phyloP scores from a whole-genome alignment of 2,797 vertebrate genomes.

The Steatocranus sp. region DNA sequence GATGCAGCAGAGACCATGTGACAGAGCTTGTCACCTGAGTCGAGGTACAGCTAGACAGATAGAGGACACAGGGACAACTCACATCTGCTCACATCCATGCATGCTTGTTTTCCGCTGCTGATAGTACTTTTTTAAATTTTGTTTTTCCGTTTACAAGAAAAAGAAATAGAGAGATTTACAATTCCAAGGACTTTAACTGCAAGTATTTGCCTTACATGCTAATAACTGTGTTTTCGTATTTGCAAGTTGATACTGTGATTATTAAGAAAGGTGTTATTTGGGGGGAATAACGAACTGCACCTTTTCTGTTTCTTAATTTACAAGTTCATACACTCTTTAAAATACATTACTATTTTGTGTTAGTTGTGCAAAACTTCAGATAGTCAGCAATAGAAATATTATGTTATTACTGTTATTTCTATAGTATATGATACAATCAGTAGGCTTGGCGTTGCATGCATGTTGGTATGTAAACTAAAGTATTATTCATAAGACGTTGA shows the following conservation, averaged over 20 bases:
- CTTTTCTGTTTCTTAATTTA: not conserved
- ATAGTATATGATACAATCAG: not conserved
- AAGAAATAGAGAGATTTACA: not conserved
- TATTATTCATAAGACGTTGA: not conserved
- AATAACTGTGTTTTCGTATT: not conserved
- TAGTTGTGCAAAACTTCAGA: not conserved
- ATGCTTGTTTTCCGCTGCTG: not conserved
- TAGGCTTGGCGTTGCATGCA: not conserved
- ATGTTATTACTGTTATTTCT: not conserved
- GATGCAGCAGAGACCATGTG: conserved; percentile 24
- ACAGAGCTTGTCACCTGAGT: conserved; percentile 1
- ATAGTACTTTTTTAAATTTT: not conserved
- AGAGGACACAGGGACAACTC: conserved; percentile 33
- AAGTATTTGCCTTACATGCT: not conserved
- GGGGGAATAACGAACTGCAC: not conserved
- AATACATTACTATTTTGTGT: not conserved
- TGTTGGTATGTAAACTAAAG: not conserved
- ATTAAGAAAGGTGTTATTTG: not conserved
- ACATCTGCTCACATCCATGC: not conserved
- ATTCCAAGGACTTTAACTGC: not conserved
- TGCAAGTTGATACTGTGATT: not conserved
- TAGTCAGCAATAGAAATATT: not conserved
- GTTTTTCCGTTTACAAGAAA: not conserved
- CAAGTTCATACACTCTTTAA: not conserved
- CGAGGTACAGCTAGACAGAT: conserved; percentile 5